phyloP scores from a whole-genome alignment of 2,113 vertebrate species.

The Noctilio leporinus region DNA sequence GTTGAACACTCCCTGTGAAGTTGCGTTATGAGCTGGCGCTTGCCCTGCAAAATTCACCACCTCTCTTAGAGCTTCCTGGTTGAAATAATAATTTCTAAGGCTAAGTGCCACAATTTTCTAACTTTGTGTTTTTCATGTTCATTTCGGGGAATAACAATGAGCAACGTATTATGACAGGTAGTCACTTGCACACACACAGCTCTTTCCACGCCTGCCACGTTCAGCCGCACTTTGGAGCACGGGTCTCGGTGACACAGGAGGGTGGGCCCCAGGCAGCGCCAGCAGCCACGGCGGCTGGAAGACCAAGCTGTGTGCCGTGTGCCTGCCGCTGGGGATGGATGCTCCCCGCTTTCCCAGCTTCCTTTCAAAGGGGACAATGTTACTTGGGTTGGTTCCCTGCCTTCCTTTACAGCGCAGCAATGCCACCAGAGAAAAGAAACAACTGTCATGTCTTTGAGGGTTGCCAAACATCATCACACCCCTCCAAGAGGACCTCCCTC shows the following conservation, averaged over 20 bases:
- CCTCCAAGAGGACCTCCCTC: conserved; percentile 65
- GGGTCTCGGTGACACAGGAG: conserved; percentile 75
- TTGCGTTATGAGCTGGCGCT: conserved; percentile 35
- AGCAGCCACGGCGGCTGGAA: conserved; percentile 71
- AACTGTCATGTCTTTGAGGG: conserved; percentile 60
- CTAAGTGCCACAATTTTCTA: conserved; percentile 47
- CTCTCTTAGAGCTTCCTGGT: conserved; percentile 21
- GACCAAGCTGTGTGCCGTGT: conserved; percentile 48
- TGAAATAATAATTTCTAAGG: conserved; percentile 58
- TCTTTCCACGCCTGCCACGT: conserved; percentile 74
- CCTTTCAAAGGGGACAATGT: conserved; percentile 45
- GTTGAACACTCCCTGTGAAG: conserved; percentile 39
- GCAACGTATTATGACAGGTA: conserved; percentile 73
- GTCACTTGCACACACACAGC: conserved; percentile 76
- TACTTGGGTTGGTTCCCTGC: conserved; percentile 33
- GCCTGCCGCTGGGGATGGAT: neutral
- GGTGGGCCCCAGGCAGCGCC: conserved; percentile 70
- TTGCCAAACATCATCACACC: conserved; percentile 71
- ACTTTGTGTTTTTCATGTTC: conserved; percentile 52
- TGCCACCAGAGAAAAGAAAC: conserved; percentile 66
- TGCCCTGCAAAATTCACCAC: neutral
- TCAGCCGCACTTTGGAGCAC: conserved; percentile 72
- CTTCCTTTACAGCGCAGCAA: conserved; percentile 56
- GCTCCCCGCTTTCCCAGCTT: conserved; percentile 27
- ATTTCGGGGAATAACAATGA: conserved; percentile 1